Percentiles rank a stretch among this genome's conserved stretches.
phyloP scores from a whole-genome alignment of 2,797 vertebrate genomes.

The Delichon dasypus region DNA sequence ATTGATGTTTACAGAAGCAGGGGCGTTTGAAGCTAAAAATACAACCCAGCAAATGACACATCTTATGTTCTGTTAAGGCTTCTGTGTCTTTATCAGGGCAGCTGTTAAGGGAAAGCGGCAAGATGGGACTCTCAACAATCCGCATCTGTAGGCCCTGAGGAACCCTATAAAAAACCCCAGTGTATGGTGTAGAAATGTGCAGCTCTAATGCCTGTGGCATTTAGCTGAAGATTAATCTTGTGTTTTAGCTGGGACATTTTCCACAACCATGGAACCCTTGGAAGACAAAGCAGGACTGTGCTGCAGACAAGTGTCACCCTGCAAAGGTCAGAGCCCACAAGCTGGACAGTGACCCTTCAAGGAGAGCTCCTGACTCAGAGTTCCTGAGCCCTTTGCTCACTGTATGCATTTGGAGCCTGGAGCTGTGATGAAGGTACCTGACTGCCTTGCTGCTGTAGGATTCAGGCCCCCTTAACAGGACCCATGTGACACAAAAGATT shows the following conservation, averaged over 20 bases:
- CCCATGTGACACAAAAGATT: background rate
- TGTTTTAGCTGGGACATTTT: background rate
- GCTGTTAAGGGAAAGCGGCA: background rate
- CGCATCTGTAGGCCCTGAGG: background rate
- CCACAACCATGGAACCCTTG: background rate
- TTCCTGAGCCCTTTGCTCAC: background rate
- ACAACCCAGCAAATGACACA: background rate
- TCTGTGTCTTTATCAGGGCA: background rate
- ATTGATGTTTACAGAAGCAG: background rate
- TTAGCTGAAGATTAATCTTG: background rate
- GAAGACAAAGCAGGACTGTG: background rate
- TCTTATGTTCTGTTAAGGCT: background rate
- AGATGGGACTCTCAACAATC: background rate
- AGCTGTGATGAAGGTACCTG: background rate
- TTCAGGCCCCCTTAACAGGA: background rate
- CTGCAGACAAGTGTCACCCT: background rate
- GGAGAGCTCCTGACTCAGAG: background rate
- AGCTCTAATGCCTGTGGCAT: background rate
- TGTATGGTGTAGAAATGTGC: background rate
- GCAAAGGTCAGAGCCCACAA: background rate
- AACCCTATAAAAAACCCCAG: background rate
- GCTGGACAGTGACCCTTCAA: background rate
- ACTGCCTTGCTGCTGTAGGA: background rate
- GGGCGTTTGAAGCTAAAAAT: background rate
- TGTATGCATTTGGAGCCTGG: background rate